These are phyloP conservation scores for Plodia interpunctella DNA, from an alignment of 1,140 invertebrate genomes.

Conservation along the genomic window DNA sequence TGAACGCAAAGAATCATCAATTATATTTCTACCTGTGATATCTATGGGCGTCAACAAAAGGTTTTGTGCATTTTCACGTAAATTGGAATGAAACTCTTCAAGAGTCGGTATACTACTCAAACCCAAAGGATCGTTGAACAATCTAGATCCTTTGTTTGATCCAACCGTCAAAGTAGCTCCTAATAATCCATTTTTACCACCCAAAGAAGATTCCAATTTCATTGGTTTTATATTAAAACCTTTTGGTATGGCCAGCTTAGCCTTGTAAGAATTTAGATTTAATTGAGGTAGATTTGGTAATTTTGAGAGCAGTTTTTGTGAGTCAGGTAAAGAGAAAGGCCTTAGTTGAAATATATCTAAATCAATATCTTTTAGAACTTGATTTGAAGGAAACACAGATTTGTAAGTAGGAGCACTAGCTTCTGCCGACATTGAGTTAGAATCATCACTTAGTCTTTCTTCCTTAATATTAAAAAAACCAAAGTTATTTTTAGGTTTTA, in stretches of 20 bases:
- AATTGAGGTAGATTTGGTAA: constrained; percentile 22
- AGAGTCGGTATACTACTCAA: constrained; percentile 19
- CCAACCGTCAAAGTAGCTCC: constrained; percentile 18
- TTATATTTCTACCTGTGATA: constrained; percentile 14
- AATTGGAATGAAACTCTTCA: constrained; percentile 20
- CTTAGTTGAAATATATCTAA: constrained; percentile 31
- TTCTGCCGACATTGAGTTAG: constrained; percentile 16
- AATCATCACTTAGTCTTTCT: neutral
- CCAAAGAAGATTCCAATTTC: constrained; percentile 23
- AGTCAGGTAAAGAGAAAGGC: constrained; percentile 8
- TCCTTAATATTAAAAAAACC: neutral
- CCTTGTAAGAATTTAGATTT: constrained; percentile 31
- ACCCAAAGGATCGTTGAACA: constrained; percentile 5
- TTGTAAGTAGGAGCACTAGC: constrained; percentile 19
- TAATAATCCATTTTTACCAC: constrained; percentile 23
- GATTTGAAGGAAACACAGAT: constrained; percentile 9
- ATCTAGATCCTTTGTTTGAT: neutral
- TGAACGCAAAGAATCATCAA: constrained; percentile 22
- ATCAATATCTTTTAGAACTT: constrained; percentile 27
- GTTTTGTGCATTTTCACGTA: constrained; percentile 22
- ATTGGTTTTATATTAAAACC: constrained; percentile 31
- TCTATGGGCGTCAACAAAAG: constrained; percentile 20
- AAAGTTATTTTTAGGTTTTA: neutral
- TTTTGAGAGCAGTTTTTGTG: constrained; percentile 11
- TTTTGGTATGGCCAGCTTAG: constrained; percentile 36